phyloP scores from a whole-genome alignment of 2,888 invertebrate genomes.

The Ochlodes sylvanus region DNA sequence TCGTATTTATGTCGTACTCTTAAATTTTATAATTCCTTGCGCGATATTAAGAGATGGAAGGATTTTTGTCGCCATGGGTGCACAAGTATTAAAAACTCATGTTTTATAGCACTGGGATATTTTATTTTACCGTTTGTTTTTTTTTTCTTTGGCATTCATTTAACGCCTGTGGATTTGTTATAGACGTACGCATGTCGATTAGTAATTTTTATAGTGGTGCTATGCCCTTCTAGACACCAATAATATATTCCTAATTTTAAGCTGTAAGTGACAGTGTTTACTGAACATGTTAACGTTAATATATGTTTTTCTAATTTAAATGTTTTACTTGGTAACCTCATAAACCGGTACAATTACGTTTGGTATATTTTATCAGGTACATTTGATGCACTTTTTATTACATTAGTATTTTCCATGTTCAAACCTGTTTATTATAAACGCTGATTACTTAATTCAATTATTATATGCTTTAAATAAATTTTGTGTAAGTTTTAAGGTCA shows the following conservation, averaged over 20 bases:
- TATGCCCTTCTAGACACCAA: constrained; percentile 71
- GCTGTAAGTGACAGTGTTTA: constrained; percentile 66
- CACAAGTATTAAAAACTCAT: constrained; percentile 67
- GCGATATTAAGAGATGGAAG: constrained; percentile 31
- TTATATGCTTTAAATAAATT: constrained; percentile 11
- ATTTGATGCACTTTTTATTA: constrained; percentile 32
- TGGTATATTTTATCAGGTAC: constrained; percentile 5
- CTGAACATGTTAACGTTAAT: constrained; percentile 18
- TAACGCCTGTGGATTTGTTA: constrained; percentile 61
- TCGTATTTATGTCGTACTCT: constrained; percentile 11
- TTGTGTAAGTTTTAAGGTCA: constrained; percentile 16
- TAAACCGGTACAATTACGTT: constrained; percentile 12
- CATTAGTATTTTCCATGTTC: constrained; percentile 17
- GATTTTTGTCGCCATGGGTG: constrained; percentile 40
- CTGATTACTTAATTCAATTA: constrained; percentile 22
- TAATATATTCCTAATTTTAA: constrained; percentile 72
- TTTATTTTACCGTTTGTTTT: constrained; percentile 50
- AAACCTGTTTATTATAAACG: constrained; percentile 2
- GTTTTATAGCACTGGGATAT: constrained; percentile 51
- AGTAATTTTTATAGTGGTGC: constrained; percentile 75
- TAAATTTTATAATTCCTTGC: constrained; percentile 32
- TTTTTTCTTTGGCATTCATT: constrained; percentile 54
- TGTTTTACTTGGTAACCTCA: constrained; percentile 25
- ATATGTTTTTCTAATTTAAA: constrained; percentile 26
- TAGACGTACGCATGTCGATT: constrained; percentile 61